Base-by-base conservation (phyloP, 2,888 invertebrate genomes). In the Augochlorella aurata region DNA sequence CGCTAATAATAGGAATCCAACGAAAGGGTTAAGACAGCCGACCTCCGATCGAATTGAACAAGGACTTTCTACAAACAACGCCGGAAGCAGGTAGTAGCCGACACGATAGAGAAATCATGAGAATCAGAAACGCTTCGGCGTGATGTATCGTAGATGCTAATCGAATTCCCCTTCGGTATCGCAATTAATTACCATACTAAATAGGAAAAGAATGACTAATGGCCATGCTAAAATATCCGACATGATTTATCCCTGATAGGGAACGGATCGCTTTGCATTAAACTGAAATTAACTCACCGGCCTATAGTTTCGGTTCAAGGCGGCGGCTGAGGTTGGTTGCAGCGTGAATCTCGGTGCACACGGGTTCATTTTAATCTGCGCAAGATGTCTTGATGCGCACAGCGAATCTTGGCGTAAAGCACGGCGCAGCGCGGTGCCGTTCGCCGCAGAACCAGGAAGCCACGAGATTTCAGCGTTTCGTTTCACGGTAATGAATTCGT, bases 401-500 rank as follows among this genome's bases (percentile, higher is more conserved):
- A 24, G 38, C 24, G 24, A 44, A 14, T 21, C 49, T 44, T 61
- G n/a, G 18, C 21, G 52, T n/a, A n/a, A 5, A 38, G 38, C 38
- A 38, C 38, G 38, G 5, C 3, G 5, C 38, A 38, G 7, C 38
- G 3, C 38, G 38, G 38, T 5, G 38, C 38, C 1, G 38, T 38
- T 38, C 38, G 38, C 38, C 38, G 38, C 1, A 38, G 72, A 49
- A 29, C 10, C 72, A 63, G 38, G 45, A 50, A 44, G 74, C 16
- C 9, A 0, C 50, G 16, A 18, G 74, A 73, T 54, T 61, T 77
- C 66, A n/a, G 38, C 38, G 24, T 71, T 63, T 52, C 29, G 47
- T 61, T 68, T 52, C 44, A 38, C 74, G 63, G 66, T 58, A 58
- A 77, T 74, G 68, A 78, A 61, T 68, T 75, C 68, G 29, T 18